Evolutionary conservation across 2,888 invertebrate species (phyloP).

Genomic region (Tubulanus polymorphus): DNA sequence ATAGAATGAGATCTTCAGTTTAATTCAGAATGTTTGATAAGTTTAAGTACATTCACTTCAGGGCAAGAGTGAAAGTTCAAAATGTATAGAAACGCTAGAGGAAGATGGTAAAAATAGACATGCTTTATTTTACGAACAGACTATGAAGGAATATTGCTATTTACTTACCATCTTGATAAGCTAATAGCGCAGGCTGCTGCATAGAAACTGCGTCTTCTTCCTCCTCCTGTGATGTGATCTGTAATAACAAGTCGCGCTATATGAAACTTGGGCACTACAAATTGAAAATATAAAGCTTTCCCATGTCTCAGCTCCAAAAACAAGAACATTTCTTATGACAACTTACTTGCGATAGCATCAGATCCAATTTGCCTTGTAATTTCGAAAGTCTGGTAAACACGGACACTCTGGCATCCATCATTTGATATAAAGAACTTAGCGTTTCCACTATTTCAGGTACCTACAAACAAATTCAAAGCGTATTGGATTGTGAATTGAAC

Average conservation of each 20-base stretch:
- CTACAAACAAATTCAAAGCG: slow-evolving; percentile 23
- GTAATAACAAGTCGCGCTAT: slow-evolving; percentile 3
- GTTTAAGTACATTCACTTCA: no score
- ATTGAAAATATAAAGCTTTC: no score
- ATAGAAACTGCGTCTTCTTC: slow-evolving; percentile 26
- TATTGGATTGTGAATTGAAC: no score
- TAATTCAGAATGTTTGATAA: neutral
- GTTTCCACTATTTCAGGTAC: slow-evolving; percentile 61
- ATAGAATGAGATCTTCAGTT: neutral
- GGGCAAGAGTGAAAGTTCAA: no score
- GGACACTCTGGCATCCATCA: slow-evolving; percentile 60
- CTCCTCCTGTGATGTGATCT: slow-evolving; percentile 27
- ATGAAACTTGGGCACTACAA: no score
- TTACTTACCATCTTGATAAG: slow-evolving; percentile 41
- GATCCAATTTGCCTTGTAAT: slow-evolving; percentile 62
- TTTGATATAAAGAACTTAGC: slow-evolving; percentile 60
- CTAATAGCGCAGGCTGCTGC: slow-evolving; percentile 32
- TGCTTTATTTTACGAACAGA: no score
- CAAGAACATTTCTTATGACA: no score
- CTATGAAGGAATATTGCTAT: no score
- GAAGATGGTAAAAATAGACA: no score
- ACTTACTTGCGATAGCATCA: slow-evolving; percentile 54
- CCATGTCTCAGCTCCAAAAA: no score
- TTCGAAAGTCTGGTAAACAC: slow-evolving; percentile 59
- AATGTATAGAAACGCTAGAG: no score